Evolutionary conservation across 2,888 invertebrate species (phyloP).

Genomic region (Mamestra brassicae): DNA sequence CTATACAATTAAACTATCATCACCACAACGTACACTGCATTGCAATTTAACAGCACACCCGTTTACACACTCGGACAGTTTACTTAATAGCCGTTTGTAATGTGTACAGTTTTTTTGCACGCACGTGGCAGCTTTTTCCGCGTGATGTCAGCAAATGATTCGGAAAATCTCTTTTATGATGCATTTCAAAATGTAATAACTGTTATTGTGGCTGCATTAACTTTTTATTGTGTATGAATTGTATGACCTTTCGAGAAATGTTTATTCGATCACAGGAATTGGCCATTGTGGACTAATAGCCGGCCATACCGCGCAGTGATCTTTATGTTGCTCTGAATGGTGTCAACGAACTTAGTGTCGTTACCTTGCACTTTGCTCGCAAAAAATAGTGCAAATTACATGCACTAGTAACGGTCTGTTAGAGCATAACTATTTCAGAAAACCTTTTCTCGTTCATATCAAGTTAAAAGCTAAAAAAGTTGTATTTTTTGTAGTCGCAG

Average conservation of each 20-base stretch:
- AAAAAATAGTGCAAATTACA: slow-evolving; percentile 53
- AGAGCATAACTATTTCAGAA: slow-evolving; percentile 55
- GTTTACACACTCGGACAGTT: slow-evolving; percentile 73
- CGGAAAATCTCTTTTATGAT: slow-evolving; percentile 74
- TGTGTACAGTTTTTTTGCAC: slow-evolving; percentile 68
- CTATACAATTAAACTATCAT: slow-evolving; percentile 59
- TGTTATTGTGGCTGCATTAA: slow-evolving; percentile 13
- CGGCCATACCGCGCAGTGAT: background rate
- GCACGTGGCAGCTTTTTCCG: slow-evolving; percentile 70
- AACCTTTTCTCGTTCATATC: slow-evolving; percentile 25
- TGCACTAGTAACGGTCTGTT: slow-evolving; percentile 56
- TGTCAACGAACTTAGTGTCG: slow-evolving; percentile 53
- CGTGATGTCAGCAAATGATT: slow-evolving; percentile 69
- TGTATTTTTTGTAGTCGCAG: slow-evolving; percentile 38
- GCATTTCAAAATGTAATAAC: slow-evolving; percentile 50
- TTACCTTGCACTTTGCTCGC: slow-evolving; percentile 42
- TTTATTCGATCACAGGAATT: slow-evolving; percentile 20
- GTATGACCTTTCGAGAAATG: slow-evolving; percentile 2
- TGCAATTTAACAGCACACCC: slow-evolving; percentile 62
- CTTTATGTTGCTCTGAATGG: slow-evolving; percentile 32
- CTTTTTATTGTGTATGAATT: slow-evolving; percentile 20
- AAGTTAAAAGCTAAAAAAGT: slow-evolving; percentile 45
- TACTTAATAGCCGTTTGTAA: slow-evolving; percentile 72
- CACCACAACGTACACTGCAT: slow-evolving; percentile 58
- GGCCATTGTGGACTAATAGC: slow-evolving; percentile 9